phyloP scores from a whole-genome alignment of 2,888 invertebrate species.

The Eristalis pertinax region DNA sequence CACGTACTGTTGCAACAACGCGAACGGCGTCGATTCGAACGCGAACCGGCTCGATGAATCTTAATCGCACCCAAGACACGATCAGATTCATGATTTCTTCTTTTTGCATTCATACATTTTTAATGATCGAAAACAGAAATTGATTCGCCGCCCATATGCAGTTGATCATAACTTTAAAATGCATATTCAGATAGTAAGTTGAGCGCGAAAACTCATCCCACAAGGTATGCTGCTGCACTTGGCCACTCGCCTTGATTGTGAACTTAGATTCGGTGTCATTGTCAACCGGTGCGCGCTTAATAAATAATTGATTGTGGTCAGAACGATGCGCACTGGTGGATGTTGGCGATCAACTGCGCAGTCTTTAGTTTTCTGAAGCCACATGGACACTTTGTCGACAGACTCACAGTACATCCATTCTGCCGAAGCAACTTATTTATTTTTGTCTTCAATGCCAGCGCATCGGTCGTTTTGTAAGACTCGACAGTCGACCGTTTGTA shows the following conservation, averaged over 20 bases:
- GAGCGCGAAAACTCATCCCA: not conserved
- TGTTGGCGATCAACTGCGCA: not conserved
- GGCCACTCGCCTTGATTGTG: constrained; percentile 19
- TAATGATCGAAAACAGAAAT: not conserved
- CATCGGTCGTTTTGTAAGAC: not conserved
- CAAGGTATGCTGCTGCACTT: not conserved
- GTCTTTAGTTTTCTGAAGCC: not conserved
- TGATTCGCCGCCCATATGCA: not conserved
- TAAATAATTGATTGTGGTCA: not conserved
- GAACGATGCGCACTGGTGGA: not conserved
- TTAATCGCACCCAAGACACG: not conserved
- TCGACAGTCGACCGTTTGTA: not conserved
- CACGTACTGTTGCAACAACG: not conserved
- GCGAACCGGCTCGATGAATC: not conserved
- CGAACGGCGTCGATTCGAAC: not conserved
- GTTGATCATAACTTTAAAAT: not conserved
- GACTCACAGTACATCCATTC: not conserved
- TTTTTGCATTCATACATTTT: not conserved
- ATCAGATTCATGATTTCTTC: not conserved
- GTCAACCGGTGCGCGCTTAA: not conserved
- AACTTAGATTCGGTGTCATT: constrained; percentile 32
- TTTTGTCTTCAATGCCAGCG: not conserved
- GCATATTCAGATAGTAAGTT: not conserved
- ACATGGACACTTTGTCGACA: not conserved
- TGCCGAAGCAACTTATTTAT: not conserved